Base-by-base conservation (phyloP, 1,140 invertebrate species). In the Eriocheir sinensis region DNA sequence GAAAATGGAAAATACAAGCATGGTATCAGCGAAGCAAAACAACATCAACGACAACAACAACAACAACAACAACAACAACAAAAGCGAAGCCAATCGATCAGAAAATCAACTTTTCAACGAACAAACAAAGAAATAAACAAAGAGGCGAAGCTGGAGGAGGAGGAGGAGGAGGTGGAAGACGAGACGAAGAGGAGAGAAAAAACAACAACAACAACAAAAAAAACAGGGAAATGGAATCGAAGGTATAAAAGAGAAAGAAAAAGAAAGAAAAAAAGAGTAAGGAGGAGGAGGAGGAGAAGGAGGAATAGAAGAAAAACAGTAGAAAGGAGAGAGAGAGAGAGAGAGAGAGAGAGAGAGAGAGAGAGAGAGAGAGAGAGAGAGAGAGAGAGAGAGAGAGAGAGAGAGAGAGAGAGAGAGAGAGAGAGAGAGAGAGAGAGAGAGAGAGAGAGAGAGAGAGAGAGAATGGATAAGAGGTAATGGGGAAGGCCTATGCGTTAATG, bases 81-180 rank as follows among this genome's bases (percentile, higher is more conserved):
- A n/a, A 15, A 72, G n/a, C 60, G 12, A 72, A 15, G 12, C n/a
- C 60, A 72, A 72, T 72, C n/a, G 12, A 15, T 15, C 60, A 72
- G n/a, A 72, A n/a, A n/a, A 15, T 15, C 60, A 72, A 72, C 12
- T n/a, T n/a, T n/a, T n/a, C n/a, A 2, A 53, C 48, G 48, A 53
- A 53, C 48, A 21, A 53, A 53, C 48, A 21, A 21, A 17, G 44
- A 48, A 48, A 15, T 15, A 6, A 53, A 53, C 48, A 21, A 9
- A 53, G 12, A 21, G 21, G 21, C 12, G 12, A 12, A 53, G 15
- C 4, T 6, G 44, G 44, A 89, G 38, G 1, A n/a, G n/a, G n/a
- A 89, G 44, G 88, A 44, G 17, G 88, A 89, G n/a, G 40, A 85
- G 17, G n/a, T n/a, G n/a, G n/a, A n/a, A n/a, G n/a, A n/a, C n/a